Base-by-base conservation (phyloP, 2,113 vertebrate species). In the Fulmarus glacialis region DNA sequence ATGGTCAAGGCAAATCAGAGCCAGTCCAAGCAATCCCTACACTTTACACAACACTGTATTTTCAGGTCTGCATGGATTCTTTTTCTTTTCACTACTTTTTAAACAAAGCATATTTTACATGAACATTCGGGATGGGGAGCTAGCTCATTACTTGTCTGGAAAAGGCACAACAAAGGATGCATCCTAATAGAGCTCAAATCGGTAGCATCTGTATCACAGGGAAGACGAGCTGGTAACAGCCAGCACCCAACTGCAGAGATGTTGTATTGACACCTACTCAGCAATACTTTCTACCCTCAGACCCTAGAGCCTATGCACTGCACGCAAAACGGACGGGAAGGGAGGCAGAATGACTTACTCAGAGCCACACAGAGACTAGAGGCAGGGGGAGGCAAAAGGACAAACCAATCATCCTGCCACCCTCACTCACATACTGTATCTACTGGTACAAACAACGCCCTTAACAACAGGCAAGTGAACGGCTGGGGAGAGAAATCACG, bases 311-410 rank as follows among this genome's bases (percentile, higher is more conserved):
- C 73, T 53, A 7, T 2, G 22, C 1, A 0, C 32, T 26, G 47
- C 1, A 21, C 32, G 40, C 16, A 81, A 24, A 45, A 30, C 0
- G 0, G 34, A 32, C 0, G 2, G 66, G 13, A 62, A 71, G 42
- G 43, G 66, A 70, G 19, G 32, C 6, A 29, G 73, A 74, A 78
- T 6, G 6, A 75, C 27, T 30, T 63, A 30, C 63, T 64, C 59
- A 50, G 60, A 67, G 38, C 43, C 47, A 34, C 19, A 5, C 2
- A 42, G 52, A 74, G 7, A 43, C 20, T 3, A 30, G 23, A 83
- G 47, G 60, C n/a, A 68, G 19, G 10, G 19, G 6, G 7, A 87
- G 22, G 24, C 30, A 60, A 47, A 56, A 32, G 55, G 68, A 56
- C 42, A 73, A 77, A 38, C 6, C 38, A 45, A 74, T 40, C 53